Conservation (phyloP, 2,888 invertebrate species). For the Drosophila peninsularis region DNA sequence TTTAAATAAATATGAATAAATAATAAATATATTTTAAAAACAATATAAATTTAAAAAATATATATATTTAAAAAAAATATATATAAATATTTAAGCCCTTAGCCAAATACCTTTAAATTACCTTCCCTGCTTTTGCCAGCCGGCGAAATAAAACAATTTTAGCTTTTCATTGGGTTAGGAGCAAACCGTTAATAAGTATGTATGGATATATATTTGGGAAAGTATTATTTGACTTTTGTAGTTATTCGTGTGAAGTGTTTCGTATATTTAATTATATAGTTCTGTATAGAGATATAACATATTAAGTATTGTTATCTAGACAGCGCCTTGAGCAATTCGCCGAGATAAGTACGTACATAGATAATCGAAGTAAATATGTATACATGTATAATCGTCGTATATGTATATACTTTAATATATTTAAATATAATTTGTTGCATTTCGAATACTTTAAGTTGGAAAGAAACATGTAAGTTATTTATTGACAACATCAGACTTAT, state of each 20-base stretch:
- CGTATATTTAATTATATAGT: slow-evolving; percentile 32
- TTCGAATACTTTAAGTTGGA: slow-evolving; percentile 60
- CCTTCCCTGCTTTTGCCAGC: neutral
- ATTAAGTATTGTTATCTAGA: slow-evolving; percentile 47
- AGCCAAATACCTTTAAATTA: too few species aligned
- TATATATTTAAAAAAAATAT: neutral
- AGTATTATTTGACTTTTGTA: slow-evolving; percentile 44
- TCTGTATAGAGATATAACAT: slow-evolving; percentile 62
- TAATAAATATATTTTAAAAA: neutral
- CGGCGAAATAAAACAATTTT: slow-evolving; percentile 13
- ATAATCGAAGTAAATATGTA: slow-evolving; percentile 62
- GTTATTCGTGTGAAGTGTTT: slow-evolving; percentile 38
- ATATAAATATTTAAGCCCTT: neutral
- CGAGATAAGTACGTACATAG: slow-evolving; percentile 44
- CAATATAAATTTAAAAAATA: neutral
- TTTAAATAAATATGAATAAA: too few species aligned
- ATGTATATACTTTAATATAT: slow-evolving; percentile 32
- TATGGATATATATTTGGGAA: slow-evolving; percentile 60
- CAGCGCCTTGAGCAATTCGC: slow-evolving; percentile 31
- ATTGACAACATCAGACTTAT: slow-evolving; percentile 84
- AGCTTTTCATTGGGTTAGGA: slow-evolving; percentile 50
- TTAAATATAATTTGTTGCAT: slow-evolving; percentile 42
- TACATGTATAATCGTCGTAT: slow-evolving; percentile 44
- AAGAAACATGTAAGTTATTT: slow-evolving; percentile 62
- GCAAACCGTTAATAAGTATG: slow-evolving; percentile 70